A percentile compares a stretch with the other conserved stretches of the same genome.
Conservation (phyloP, 2,113 vertebrate species). For the Corydoras maculifer region DNA sequence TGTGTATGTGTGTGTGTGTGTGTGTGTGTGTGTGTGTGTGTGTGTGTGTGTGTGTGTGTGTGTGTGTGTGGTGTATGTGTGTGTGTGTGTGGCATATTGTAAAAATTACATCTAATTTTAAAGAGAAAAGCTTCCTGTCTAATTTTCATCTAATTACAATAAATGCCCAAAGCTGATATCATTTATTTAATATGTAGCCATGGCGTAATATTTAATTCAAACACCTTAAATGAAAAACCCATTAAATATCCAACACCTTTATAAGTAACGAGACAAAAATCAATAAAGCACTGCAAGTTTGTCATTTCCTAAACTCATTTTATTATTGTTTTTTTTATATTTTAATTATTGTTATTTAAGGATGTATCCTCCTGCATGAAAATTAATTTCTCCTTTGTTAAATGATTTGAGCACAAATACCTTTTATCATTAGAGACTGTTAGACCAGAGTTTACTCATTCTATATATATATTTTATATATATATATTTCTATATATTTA, state of each 20-base stretch:
- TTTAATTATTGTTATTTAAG: no score
- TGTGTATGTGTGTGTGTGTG: slow-evolving; percentile 41
- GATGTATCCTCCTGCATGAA: no score
- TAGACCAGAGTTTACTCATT: no score
- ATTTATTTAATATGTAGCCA: slow-evolving; percentile 39
- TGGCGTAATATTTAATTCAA: slow-evolving; percentile 40
- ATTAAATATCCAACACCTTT: slow-evolving; percentile 50
- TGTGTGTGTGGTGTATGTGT: slow-evolving; percentile 31
- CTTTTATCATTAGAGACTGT: no score
- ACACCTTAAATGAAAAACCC: slow-evolving; percentile 39
- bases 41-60: slow-evolving; percentile 45
- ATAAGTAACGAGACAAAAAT: slow-evolving; percentile 49
- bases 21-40: slow-evolving; percentile 41
- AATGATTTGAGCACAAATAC: no score
- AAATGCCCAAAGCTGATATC: slow-evolving; percentile 44
- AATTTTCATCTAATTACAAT: slow-evolving; percentile 53
- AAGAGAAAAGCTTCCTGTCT: slow-evolving; percentile 47
- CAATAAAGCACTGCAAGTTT: slow-evolving; percentile 30
- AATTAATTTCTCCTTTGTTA: no score
- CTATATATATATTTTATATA: no score
- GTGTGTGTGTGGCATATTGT: slow-evolving; percentile 50
- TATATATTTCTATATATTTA: no score
- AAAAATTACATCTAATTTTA: slow-evolving; percentile 46
- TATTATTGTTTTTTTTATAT: no score
- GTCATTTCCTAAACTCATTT: background rate